Percentiles rank a stretch among this genome's conserved stretches.
Evolutionary conservation across 2,797 vertebrate genomes (phyloP).

Genomic region (Aldrovandia affinis): DNA sequence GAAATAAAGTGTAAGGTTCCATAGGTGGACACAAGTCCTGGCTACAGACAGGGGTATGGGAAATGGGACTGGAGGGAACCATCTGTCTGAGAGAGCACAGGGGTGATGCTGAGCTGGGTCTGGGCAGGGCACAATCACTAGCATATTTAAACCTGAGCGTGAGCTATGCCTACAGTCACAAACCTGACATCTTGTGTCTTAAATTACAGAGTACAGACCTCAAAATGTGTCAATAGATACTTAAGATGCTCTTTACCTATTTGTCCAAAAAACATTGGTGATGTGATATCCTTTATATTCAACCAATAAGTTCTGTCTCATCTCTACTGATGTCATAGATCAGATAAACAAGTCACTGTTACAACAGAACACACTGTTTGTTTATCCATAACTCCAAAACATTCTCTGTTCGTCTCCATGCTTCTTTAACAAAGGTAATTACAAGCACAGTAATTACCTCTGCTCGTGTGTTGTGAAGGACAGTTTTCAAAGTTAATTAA

Average conservation of each 20-base stretch:
- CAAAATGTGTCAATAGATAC: not conserved
- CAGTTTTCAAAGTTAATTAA: not conserved
- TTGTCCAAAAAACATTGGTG: not conserved
- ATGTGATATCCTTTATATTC: not conserved
- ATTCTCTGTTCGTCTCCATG: too few relatives aligned
- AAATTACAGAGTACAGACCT: conserved; percentile 18
- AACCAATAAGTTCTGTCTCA: not conserved
- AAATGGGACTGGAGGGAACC: not conserved
- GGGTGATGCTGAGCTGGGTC: not conserved
- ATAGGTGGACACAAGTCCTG: not conserved
- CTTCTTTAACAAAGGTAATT: not conserved
- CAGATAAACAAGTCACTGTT: not conserved
- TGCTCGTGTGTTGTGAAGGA: not conserved
- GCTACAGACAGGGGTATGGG: not conserved
- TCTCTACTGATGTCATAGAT: too few relatives aligned
- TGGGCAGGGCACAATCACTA: not conserved
- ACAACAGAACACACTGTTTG: not conserved
- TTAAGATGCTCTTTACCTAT: conserved; percentile 10
- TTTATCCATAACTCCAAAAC: not conserved
- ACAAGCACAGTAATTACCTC: not conserved
- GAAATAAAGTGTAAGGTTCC: conserved; percentile 32
- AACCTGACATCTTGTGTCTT: conserved; percentile 23
- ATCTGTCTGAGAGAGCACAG: not conserved
- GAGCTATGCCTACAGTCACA: not conserved
- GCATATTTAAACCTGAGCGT: not conserved